Percentiles rank a stretch among this genome's conserved stretches.
These are phyloP conservation scores for Hypsopygia costalis DNA, from an alignment of 2,888 invertebrate genomes.

Conservation along the genomic window DNA sequence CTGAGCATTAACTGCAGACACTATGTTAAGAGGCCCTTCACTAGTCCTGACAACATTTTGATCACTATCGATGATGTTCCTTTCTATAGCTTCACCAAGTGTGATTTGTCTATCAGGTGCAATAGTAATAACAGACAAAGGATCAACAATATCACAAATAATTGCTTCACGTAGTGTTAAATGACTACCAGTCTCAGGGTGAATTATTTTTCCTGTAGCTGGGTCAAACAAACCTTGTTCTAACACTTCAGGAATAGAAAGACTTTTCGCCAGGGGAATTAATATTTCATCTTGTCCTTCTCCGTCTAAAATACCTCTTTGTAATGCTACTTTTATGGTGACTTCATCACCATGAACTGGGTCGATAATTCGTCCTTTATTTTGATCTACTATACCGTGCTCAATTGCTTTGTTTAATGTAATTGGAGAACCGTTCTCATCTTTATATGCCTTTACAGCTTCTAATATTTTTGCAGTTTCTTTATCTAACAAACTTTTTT, in stretches of 20 bases:
- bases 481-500: constrained; percentile 88
- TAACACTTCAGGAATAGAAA: constrained; percentile 91
- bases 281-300: constrained; percentile 87
- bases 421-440: constrained; percentile 80
- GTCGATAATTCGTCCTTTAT: constrained; percentile 89
- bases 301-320: constrained; percentile 89
- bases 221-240: constrained; percentile 92
- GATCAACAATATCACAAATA: constrained; percentile 93
- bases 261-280: constrained; percentile 88
- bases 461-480: constrained; percentile 87
- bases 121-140: constrained; percentile 85
- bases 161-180: constrained; percentile 91
- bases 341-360: constrained; percentile 89
- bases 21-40: constrained; percentile 82
- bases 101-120: constrained; percentile 84
- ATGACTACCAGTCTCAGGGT: constrained; percentile 91
- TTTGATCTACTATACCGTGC: constrained; percentile 85
- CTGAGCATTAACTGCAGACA: constrained; percentile 85
- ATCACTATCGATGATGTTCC: constrained; percentile 85
- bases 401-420: constrained; percentile 89
- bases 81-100: constrained; percentile 87
- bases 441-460: constrained; percentile 78
- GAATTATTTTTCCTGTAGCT: constrained; percentile 86
- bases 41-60: constrained; percentile 83
- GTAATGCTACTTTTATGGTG: constrained; percentile 91